phyloP scores from a whole-genome alignment of 1,140 invertebrate species.

The Tetraneura akinire region DNA sequence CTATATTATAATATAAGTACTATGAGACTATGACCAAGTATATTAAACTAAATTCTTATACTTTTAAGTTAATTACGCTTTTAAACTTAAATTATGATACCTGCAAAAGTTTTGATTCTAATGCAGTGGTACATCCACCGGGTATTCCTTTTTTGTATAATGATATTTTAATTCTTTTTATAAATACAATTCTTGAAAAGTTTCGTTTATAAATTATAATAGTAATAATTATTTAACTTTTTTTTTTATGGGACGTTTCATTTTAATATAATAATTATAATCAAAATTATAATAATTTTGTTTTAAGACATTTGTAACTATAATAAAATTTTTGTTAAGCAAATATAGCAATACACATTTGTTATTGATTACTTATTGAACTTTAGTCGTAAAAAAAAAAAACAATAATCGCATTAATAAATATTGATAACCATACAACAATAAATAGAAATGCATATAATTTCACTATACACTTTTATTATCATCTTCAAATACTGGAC shows the following conservation, averaged over 20 bases:
- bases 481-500: background rate
- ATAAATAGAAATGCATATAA: background rate
- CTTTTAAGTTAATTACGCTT: background rate
- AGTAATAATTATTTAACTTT: background rate
- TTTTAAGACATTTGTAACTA: background rate
- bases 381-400: slow-evolving; percentile 2
- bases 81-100: slow-evolving; percentile 31
- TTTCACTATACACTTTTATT: background rate
- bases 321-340: background rate
- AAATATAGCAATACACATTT: too few relatives aligned
- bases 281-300: background rate
- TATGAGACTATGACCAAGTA: background rate
- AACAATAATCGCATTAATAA: background rate
- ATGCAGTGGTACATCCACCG: background rate
- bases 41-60: slow-evolving; percentile 12
- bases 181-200: background rate
- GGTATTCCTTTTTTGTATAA: background rate
- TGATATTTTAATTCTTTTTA: background rate
- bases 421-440: background rate
- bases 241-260: background rate
- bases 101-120: slow-evolving; percentile 15
- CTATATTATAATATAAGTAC: slow-evolving; percentile 16
- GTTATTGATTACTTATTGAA: background rate
- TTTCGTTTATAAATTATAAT: background rate
- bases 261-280: background rate